These are phyloP conservation scores for Dolichoris vasculosae DNA, from an alignment of 1,140 invertebrate genomes.

Conservation along the genomic window DNA sequence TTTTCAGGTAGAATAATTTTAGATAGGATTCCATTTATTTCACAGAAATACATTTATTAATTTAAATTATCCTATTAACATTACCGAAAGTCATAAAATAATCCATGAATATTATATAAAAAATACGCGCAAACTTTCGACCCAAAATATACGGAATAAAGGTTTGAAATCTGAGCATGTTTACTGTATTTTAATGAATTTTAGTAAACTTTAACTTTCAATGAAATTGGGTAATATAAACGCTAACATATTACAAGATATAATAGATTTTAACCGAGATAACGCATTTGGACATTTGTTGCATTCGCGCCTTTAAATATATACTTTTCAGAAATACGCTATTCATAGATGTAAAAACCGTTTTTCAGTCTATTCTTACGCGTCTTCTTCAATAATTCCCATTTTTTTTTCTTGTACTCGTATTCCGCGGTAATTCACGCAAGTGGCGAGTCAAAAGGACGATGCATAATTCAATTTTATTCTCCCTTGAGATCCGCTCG, in stretches of 20 bases:
- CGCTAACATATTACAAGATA: not conserved
- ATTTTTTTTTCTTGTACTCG: not conserved
- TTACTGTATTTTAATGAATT: not conserved
- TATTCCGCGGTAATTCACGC: not conserved
- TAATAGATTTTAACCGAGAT: not conserved
- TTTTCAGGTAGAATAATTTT: too few species aligned
- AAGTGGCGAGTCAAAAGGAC: slow-evolving; percentile 34
- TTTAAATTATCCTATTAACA: not conserved
- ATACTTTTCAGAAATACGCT: not conserved
- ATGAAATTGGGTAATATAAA: not conserved
- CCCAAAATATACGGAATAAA: not conserved
- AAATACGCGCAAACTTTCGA: not conserved
- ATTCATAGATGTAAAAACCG: not conserved
- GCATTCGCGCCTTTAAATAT: not conserved
- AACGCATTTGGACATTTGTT: not conserved
- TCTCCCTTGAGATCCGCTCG: slow-evolving; percentile 4
- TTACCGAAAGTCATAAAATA: not conserved
- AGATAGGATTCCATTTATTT: too few species aligned
- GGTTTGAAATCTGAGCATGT: not conserved
- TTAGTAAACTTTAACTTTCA: not conserved
- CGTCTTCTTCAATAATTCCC: not conserved
- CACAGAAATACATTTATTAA: too few species aligned
- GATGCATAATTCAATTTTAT: slow-evolving; percentile 60
- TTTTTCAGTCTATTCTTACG: not conserved
- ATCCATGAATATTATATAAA: not conserved